Conservation (phyloP, 2,888 invertebrate genomes). For the Glaucopsyche alexis region DNA sequence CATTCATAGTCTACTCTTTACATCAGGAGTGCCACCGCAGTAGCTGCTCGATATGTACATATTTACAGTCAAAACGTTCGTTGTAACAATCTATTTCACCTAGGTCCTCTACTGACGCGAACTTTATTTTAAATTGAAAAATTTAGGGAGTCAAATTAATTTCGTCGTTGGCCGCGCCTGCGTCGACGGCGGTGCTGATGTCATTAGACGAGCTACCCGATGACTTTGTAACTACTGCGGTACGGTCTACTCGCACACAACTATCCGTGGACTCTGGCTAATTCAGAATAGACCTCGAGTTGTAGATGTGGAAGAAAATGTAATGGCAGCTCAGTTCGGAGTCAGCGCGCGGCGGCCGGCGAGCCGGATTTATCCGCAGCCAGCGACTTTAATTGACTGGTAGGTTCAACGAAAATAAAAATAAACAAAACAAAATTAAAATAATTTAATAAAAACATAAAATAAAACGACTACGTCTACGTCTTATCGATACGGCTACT, state of each 20-base stretch:
- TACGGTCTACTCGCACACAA: too few relatives aligned
- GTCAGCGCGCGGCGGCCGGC: neutral
- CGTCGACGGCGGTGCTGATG: neutral
- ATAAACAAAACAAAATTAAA: constrained; percentile 41
- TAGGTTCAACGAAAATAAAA: constrained; percentile 55
- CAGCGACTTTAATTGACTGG: constrained; percentile 67
- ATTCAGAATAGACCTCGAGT: too few relatives aligned
- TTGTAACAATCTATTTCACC: constrained; percentile 35
- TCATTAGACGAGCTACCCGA: too few relatives aligned
- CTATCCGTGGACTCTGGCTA: too few relatives aligned
- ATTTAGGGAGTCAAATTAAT: constrained; percentile 76
- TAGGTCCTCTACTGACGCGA: constrained; percentile 46
- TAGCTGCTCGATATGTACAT: constrained; percentile 34
- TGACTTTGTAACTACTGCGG: too few relatives aligned
- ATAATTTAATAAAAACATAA: constrained; percentile 42
- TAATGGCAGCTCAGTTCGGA: neutral
- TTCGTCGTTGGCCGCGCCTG: constrained; percentile 34
- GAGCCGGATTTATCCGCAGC: constrained; percentile 21
- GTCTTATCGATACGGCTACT: constrained; percentile 42
- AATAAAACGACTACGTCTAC: constrained; percentile 33
- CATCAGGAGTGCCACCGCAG: neutral
- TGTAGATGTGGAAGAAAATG: neutral
- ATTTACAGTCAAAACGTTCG: constrained; percentile 35
- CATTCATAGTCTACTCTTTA: neutral
- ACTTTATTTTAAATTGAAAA: constrained; percentile 71